phyloP scores from a whole-genome alignment of 2,113 vertebrate species.

The Gymnogyps californianus region DNA sequence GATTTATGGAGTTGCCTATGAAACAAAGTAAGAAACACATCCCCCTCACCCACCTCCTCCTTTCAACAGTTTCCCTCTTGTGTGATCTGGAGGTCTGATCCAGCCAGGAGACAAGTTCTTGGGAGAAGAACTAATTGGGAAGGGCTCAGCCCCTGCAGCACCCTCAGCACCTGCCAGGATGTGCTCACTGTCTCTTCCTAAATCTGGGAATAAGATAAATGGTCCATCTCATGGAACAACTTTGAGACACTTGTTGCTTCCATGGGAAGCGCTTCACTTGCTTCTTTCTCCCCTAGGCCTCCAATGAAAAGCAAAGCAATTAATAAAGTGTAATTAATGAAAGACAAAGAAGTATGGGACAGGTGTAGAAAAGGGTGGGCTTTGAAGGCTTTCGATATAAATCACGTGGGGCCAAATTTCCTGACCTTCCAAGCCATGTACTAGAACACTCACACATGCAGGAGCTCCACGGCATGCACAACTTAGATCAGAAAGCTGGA shows the following conservation, averaged over 20 bases:
- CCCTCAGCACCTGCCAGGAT: neutral
- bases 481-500: neutral
- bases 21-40: conserved; percentile 1
- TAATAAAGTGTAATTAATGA: neutral
- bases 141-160: neutral
- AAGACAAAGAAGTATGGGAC: neutral
- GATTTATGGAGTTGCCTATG: neutral
- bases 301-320: neutral
- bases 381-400: neutral
- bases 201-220: neutral
- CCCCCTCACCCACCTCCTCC: neutral
- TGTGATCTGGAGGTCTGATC: neutral
- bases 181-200: neutral
- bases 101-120: neutral
- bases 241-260: neutral
- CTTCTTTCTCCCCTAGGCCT: neutral
- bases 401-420: neutral
- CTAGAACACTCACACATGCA: neutral
- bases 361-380: neutral
- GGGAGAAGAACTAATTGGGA: neutral
- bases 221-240: neutral
- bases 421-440: neutral
- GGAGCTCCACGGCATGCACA: neutral
- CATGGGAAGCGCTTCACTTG: neutral
- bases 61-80: neutral